A percentile compares a stretch with the other conserved stretches of the same genome.
Evolutionary conservation across 2,888 invertebrate species (phyloP).

Genomic region (Drosophila tripunctata): DNA sequence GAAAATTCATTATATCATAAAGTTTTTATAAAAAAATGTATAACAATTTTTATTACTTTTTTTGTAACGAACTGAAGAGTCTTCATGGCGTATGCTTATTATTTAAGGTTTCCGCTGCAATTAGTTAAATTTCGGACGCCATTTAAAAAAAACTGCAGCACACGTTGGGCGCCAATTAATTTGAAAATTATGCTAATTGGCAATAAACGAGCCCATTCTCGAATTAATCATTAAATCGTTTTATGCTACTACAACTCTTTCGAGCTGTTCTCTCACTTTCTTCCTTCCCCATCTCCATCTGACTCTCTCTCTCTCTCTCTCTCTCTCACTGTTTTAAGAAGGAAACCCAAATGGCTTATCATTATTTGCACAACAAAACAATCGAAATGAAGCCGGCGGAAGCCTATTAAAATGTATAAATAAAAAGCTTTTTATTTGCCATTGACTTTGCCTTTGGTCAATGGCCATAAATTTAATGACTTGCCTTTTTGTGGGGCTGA

Average conservation of each 20-base stretch:
- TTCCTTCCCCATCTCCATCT: no score
- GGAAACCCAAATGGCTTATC: conserved; percentile 59
- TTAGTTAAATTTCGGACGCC: neutral
- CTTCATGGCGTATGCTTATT: no score
- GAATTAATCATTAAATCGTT: conserved; percentile 11
- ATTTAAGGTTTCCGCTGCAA: neutral
- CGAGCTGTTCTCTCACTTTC: neutral
- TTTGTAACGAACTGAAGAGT: conserved; percentile 1
- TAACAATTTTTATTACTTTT: no score
- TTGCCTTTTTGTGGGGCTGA: conserved; percentile 56
- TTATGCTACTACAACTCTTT: neutral
- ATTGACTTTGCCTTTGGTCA: conserved; percentile 46
- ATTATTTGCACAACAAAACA: conserved; percentile 63
- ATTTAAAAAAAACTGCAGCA: conserved; percentile 7
- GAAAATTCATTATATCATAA: no score
- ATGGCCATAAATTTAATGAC: conserved; percentile 73
- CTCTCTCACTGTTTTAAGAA: neutral
- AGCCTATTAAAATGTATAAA: conserved; percentile 40
- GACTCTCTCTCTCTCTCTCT: neutral
- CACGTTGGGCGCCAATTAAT: conserved; percentile 58
- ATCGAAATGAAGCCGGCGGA: conserved; percentile 19
- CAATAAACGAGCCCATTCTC: conserved; percentile 20
- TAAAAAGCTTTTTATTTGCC: conserved; percentile 68
- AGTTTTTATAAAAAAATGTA: no score
- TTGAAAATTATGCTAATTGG: conserved; percentile 69